Percentiles rank a stretch among this genome's conserved stretches.
Evolutionary conservation across 2,888 invertebrate species (phyloP).

Genomic region (Stenodera caucasica): DNA sequence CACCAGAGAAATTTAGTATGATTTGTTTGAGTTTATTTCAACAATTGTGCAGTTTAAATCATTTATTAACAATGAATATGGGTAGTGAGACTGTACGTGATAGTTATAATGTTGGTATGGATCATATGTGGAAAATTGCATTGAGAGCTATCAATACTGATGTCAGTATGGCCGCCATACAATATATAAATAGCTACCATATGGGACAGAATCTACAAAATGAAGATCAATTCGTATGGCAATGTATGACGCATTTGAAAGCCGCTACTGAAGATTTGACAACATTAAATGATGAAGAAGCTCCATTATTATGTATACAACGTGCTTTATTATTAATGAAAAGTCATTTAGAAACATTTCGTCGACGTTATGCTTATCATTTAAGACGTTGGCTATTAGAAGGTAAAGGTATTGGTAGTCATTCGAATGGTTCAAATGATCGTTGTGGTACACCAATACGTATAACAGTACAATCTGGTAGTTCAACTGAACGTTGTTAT

Average conservation of each 20-base stretch:
- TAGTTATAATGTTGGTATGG: slow-evolving; percentile 80
- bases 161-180: slow-evolving; percentile 92
- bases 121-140: slow-evolving; percentile 93
- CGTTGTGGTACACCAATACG: slow-evolving; percentile 69
- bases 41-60: slow-evolving; percentile 84
- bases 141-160: slow-evolving; percentile 88
- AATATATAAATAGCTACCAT: slow-evolving; percentile 91
- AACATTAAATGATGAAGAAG: slow-evolving; percentile 65
- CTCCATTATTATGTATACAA: slow-evolving; percentile 86
- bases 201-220: slow-evolving; percentile 89
- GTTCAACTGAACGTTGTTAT: slow-evolving; percentile 80
- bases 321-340: slow-evolving; percentile 83
- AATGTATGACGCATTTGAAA: slow-evolving; percentile 90
- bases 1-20: slow-evolving; percentile 89
- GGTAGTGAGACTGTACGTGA: slow-evolving; percentile 44
- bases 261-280: slow-evolving; percentile 76
- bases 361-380: slow-evolving; percentile 85
- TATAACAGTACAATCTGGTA: slow-evolving; percentile 85
- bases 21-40: slow-evolving; percentile 89
- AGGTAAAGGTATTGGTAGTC: slow-evolving; percentile 76
- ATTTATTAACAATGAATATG: slow-evolving; percentile 72
- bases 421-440: slow-evolving; percentile 67
- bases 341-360: slow-evolving; percentile 91
- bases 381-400: slow-evolving; percentile 87
- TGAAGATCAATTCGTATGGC: slow-evolving; percentile 89